phyloP scores from a whole-genome alignment of 1,140 invertebrate species.

The Sminthurinus signatus region DNA sequence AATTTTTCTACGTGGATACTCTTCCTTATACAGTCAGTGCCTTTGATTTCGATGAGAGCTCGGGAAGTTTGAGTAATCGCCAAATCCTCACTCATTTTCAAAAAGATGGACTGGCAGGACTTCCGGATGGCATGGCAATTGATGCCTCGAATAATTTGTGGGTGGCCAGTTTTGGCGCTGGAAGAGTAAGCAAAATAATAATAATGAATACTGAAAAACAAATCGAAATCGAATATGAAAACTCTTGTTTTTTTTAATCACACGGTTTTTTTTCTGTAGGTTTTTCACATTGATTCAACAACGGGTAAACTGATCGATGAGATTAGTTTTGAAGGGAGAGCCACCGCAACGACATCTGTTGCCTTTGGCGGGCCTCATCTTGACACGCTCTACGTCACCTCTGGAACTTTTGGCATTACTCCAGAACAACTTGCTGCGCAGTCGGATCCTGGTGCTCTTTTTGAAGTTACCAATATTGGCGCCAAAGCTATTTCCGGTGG shows the following conservation, averaged over 20 bases:
- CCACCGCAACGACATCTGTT: conserved; percentile 51
- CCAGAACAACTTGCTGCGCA: conserved; percentile 22
- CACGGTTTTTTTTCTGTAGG: conserved; percentile 11
- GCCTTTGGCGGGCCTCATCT: conserved; percentile 56
- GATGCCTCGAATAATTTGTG: conserved; percentile 47
- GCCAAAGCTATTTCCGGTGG: conserved; percentile 24
- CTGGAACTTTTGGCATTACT: conserved; percentile 42
- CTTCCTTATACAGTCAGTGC: conserved; percentile 57
- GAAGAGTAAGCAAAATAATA: conserved; percentile 21
- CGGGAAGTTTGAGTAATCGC: conserved; percentile 51
- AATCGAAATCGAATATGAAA: neutral
- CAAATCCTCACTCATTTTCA: conserved; percentile 28
- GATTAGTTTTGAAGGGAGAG: conserved; percentile 46
- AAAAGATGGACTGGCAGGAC: conserved; percentile 36
- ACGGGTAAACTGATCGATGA: conserved; percentile 43
- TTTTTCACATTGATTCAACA: conserved; percentile 45
- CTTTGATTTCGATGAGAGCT: conserved; percentile 66
- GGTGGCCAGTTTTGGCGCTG: conserved; percentile 43
- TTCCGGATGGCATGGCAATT: conserved; percentile 49
- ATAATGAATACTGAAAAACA: neutral
- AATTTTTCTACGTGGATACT: conserved; percentile 71
- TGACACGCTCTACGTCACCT: conserved; percentile 51
- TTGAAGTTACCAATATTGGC: conserved; percentile 31
- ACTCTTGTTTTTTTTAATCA: neutral
- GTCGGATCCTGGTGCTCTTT: conserved; percentile 37